Base-by-base conservation (phyloP, 2,888 invertebrate species). In the Leptinotarsa rubiginosa region DNA sequence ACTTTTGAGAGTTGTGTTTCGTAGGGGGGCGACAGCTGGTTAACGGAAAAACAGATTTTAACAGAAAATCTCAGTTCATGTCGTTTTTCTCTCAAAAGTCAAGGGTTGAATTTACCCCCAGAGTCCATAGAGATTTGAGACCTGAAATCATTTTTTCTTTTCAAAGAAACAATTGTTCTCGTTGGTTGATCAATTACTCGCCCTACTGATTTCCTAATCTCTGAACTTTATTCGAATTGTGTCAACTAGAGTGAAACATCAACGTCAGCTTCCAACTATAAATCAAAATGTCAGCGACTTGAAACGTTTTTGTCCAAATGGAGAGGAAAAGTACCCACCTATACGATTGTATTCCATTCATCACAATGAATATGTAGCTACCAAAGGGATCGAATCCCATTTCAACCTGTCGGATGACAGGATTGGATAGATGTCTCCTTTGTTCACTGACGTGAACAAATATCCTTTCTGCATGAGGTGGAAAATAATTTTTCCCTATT, bases 311-410 rank as follows among this genome's bases (percentile, higher is more conserved):
- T 41, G 4, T 41, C 31, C 62, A 31, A 62, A 15, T 62, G 62
- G 62, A 62, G 31, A 62, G 31, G 31, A 41, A 62, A 62, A 62
- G 16, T 62, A n/a, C 62, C 62, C 62, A 62, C 62, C n/a, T 41
- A 25, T 7, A 25, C n/a, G 31, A 41, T 18, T 41, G 62, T 25
- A n/a, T n/a, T 62, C 31, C 62, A 62, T 62, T 41, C 62, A 62
- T 62, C 62, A 62, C 25, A 41, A 31, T 62, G 62, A 62, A 41
- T 62, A 18, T 62, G 41, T 31, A 62, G 62, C 62, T 62, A 41
- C 5, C 16, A 62, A 10, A 41, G n/a, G 20, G 18, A 3, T 25
- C 18, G 18, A 31, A n/a, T 25, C 62, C 62, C 13, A 31, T 41
- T 62, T 41, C 62, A 41, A n/a, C n/a, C 62, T n/a, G 25, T 62